Base-by-base conservation (phyloP, 2,888 invertebrate genomes). In the Drosophila stalkeri region DNA sequence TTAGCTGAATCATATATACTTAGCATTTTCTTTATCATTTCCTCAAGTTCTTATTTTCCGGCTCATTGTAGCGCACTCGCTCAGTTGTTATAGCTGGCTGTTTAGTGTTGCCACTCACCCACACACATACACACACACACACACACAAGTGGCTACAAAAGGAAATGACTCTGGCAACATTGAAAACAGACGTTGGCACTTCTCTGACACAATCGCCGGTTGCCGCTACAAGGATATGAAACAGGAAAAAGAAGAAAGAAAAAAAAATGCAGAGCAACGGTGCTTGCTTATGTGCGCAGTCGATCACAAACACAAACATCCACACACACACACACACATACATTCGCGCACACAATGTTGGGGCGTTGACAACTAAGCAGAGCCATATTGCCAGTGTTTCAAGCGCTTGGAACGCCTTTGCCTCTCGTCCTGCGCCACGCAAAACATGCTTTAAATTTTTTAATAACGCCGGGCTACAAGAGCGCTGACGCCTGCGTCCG, bases 401-500 rank as follows among this genome's bases (percentile, higher is more conserved):
- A 59, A 47, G 47, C 62, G 23, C 44, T 14, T 46, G 44, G 44
- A 46, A 46, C 44, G 27, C 37, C 39, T 39, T 20, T 14, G 3
- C 54, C 44, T 20, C 51, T 41, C 35, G 33, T 52, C 51, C 47
- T 46, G 59, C 46, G 64, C 43, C 61, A 12, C 35, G 67, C 90
- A 91, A 87, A 92, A 92, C 92, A 91, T 90, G 88, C 90, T 91
- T 89, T 84, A 91, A 86, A 91, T 91, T 91, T 91, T 91, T 91
- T 91, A 92, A 91, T 91, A 92, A 90, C 86, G 80, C 84, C 81
- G 70, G 71, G 74, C 79, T 78, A 88, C 82, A 89, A 85, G 81
- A 78, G 79, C 78, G 64, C 68, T 73, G 78, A 82, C 87, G 81
- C 88, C 81, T 75, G 78, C 73, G 73, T 77, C 87, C 75, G 79